These are phyloP conservation scores for Salpingus planirostris DNA, from an alignment of 2,888 invertebrate genomes.

Conservation along the genomic window DNA sequence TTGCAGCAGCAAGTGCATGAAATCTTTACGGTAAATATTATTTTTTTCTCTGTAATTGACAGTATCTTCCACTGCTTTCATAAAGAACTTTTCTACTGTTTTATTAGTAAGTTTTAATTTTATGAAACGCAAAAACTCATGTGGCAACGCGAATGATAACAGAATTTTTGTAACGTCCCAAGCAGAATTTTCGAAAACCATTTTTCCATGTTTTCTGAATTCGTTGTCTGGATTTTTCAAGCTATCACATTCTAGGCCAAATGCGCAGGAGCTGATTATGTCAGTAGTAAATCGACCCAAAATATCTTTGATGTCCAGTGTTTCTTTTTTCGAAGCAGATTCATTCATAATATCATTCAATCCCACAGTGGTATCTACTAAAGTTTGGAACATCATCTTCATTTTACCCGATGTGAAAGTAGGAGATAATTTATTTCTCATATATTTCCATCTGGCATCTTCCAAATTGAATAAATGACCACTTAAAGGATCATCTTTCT, in stretches of 20 bases:
- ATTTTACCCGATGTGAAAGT: constrained; percentile 36
- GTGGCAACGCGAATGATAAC: constrained; percentile 15
- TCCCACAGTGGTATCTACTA: constrained; percentile 26
- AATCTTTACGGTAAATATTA: constrained; percentile 44
- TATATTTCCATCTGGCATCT: constrained; percentile 11
- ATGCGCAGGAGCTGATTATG: constrained; percentile 46
- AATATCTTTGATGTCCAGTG: constrained; percentile 40
- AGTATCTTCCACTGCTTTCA: constrained; percentile 33
- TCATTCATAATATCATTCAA: constrained; percentile 25
- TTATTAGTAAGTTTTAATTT: constrained; percentile 18
- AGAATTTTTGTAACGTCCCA: constrained; percentile 8
- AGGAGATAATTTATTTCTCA: constrained; percentile 16
- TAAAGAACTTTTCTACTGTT: constrained; percentile 39
- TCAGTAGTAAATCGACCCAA: constrained; percentile 43
- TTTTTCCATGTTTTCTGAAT: constrained; percentile 33
- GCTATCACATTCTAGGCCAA: constrained; percentile 50
- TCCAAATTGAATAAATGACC: constrained; percentile 17
- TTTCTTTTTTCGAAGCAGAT: constrained; percentile 14
- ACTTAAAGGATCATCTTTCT: constrained; percentile 24
- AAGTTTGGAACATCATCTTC: constrained; percentile 33
- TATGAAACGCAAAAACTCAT: constrained; percentile 12
- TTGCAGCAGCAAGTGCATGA: constrained; percentile 46
- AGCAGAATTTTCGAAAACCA: constrained; percentile 21
- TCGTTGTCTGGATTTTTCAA: constrained; percentile 44
- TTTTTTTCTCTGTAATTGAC: constrained; percentile 42